Evolutionary conservation across 2,797 vertebrate genomes (phyloP).

Genomic region (Vultur gryphus): DNA sequence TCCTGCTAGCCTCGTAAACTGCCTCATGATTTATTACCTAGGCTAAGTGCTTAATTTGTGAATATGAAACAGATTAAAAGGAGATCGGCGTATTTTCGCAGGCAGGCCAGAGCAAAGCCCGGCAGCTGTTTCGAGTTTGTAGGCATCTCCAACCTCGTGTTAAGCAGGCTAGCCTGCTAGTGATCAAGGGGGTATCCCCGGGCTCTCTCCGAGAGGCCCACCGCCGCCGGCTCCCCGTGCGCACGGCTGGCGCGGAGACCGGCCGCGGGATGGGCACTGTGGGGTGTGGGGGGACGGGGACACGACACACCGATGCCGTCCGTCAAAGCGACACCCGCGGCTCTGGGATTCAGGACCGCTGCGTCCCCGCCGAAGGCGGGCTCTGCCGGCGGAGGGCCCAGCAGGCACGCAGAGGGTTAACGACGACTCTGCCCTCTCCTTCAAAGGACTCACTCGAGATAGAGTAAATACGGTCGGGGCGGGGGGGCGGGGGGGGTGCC

Average conservation of each 20-base stretch:
- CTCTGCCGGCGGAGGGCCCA: not conserved
- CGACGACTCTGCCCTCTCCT: constrained; percentile 54
- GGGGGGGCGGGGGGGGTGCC: not conserved
- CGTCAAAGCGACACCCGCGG: not conserved
- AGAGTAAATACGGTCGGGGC: constrained; percentile 57
- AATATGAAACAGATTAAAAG: constrained; percentile 83
- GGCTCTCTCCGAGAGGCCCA: constrained; percentile 20
- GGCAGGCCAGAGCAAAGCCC: constrained; percentile 74
- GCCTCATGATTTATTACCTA: constrained; percentile 80
- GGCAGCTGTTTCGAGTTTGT: constrained; percentile 81
- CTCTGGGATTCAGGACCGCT: not conserved
- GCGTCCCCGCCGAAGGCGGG: not conserved
- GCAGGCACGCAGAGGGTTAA: constrained; percentile 72
- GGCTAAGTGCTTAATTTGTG: constrained; percentile 82
- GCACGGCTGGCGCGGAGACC: not conserved
- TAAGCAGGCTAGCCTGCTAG: constrained; percentile 62
- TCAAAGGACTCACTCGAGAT: constrained; percentile 62
- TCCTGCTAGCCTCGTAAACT: constrained; percentile 79
- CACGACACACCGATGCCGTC: not conserved
- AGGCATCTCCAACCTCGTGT: constrained; percentile 72
- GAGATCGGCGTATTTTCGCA: constrained; percentile 79
- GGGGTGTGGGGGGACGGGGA: too few relatives aligned
- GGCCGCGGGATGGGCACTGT: not conserved
- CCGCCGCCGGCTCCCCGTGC: not conserved
- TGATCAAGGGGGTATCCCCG: constrained; percentile 31